Evolutionary conservation across 2,797 vertebrate genomes (phyloP), one percentile per base, ranked within the genome.

Genomic region (Sebastes glaucus): DNA sequence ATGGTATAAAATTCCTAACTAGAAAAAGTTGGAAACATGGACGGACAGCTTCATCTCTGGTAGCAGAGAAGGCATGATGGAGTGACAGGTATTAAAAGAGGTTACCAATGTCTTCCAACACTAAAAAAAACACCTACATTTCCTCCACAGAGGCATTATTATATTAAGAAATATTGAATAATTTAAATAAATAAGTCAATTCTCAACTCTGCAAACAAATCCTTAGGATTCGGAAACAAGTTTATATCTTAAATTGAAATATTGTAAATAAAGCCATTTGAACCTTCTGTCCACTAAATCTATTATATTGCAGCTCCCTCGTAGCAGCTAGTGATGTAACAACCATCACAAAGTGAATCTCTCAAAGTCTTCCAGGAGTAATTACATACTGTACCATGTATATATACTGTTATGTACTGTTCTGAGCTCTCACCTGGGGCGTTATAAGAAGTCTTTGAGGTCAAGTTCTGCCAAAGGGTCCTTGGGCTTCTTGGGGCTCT

Each of bases 401-500:
- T 22, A 23, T 28, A 10, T 32, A 53, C 11, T 18, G 13, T 6
- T 6, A 20, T 23, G 13, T 23, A 3, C 0, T 11, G 16, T 27
- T 28, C 8, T 30, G n/a, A 88, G 57, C 71, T 87, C 92, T 76
- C 94, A 98, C 97, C 97, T 96, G 93, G 90, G 88, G 52, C 59
- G 94, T 99, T 99, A 99, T 96, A 99, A 97, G 98, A 99, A 99
- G 96, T 99, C 98, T 96, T 99, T 99, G 96, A 99, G 98, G 95
- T 99, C 97, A 88, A 99, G 97, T 91, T 99, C 99, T 93, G 98
- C 98, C 97, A 99, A 96, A 78, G 99, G 99, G 93, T 99, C 99
- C 96, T 99, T 99, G 93, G 98, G 97, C 93, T 99, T 99, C 95
- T 99, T 99, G 90, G 97, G 97, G 93, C 97, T 99, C 95, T 97